Conservation (phyloP, 2,797 vertebrate genomes). For the Muscicapa comitata region DNA sequence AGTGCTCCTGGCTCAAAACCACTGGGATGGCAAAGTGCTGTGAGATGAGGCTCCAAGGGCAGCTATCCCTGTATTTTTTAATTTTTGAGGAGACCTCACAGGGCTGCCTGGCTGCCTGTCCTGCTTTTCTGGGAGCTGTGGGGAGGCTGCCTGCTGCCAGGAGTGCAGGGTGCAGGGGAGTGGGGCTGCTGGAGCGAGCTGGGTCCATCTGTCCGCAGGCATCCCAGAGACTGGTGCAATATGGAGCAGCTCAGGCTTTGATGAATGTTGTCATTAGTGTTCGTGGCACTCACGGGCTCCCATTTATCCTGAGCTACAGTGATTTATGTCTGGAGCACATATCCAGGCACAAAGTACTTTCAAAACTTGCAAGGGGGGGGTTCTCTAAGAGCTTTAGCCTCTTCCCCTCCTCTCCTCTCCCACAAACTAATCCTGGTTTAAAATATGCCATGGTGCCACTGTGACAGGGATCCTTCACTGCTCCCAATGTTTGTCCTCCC, state of each 20-base stretch:
- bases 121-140: not conserved
- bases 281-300: slow-evolving; percentile 62
- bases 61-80: not conserved
- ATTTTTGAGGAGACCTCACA: not conserved
- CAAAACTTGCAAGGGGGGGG: not conserved
- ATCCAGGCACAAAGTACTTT: slow-evolving; percentile 53
- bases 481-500: not conserved
- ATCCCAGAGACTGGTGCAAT: slow-evolving; percentile 38
- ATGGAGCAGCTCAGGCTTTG: slow-evolving; percentile 66
- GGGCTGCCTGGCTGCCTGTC: rapidly evolving
- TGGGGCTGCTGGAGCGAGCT: slow-evolving; percentile 31
- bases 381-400: not conserved
- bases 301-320: slow-evolving; percentile 70
- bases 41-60: not conserved
- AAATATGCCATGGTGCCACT: not conserved
- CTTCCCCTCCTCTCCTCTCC: not conserved
- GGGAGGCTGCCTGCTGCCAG: not conserved
- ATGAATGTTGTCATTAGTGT: slow-evolving; percentile 75
- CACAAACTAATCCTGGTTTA: not conserved
- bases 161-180: not conserved
- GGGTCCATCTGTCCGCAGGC: slow-evolving; percentile 54
- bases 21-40: not conserved
- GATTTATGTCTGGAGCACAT: slow-evolving; percentile 62
- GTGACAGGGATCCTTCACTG: not conserved
- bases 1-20: not conserved